A percentile compares a stretch with the other conserved stretches of the same genome.
These are phyloP conservation scores for Lytechinus pictus DNA, from an alignment of 35 echinoderm and acorn worm genomes.

Conservation along the genomic window DNA sequence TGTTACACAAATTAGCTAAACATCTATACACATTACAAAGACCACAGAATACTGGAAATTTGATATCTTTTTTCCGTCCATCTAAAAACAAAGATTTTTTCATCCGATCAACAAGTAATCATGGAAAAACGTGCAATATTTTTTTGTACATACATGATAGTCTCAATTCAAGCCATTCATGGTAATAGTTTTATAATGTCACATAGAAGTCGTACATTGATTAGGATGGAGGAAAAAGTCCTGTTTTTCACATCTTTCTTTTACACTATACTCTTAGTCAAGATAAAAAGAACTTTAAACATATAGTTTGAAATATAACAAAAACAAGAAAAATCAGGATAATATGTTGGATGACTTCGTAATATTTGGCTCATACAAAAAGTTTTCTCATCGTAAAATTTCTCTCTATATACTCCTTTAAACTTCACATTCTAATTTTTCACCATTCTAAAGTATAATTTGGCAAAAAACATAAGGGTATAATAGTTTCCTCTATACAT, in stretches of 20 bases:
- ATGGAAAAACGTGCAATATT: not conserved
- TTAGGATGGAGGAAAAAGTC: not conserved
- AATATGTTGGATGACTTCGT: slow-evolving; percentile 36
- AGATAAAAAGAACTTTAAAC: slow-evolving; percentile 31
- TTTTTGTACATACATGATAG: slow-evolving; percentile 16
- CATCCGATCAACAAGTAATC: not conserved
- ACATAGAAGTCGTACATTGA: slow-evolving; percentile 21
- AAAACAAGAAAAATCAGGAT: slow-evolving; percentile 40
- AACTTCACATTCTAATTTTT: slow-evolving; percentile 18
- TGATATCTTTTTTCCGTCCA: not conserved
- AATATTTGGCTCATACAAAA: slow-evolving; percentile 49
- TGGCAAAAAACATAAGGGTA: slow-evolving; percentile 23
- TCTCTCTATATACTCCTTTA: slow-evolving; percentile 39
- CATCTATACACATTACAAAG: not conserved
- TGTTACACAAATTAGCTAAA: slow-evolving; percentile 14
- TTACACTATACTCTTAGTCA: slow-evolving; percentile 1
- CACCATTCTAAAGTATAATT: slow-evolving; percentile 42
- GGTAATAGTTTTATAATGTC: slow-evolving; percentile 27
- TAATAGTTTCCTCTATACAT: slow-evolving; percentile 42
- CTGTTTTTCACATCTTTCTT: slow-evolving; percentile 17
- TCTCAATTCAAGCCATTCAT: slow-evolving; percentile 25
- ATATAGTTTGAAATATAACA: slow-evolving; percentile 31
- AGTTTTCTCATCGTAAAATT: slow-evolving; percentile 35
- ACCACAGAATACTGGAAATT: not conserved
- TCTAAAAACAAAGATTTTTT: slow-evolving; percentile 3